Base-by-base conservation (phyloP, 1,140 invertebrate species). In the Calycopis cecrops region DNA sequence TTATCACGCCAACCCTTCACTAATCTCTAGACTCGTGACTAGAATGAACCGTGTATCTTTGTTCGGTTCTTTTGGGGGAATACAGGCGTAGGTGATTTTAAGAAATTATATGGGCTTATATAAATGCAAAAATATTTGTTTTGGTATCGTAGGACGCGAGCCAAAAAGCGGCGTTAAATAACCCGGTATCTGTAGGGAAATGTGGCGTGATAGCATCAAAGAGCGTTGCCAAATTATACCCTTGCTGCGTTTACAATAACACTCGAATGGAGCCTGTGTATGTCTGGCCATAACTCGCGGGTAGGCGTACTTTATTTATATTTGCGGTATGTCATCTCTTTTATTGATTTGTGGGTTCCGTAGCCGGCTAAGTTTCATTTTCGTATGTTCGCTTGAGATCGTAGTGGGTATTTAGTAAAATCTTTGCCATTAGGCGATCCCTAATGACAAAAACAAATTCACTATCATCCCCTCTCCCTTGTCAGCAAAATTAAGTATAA, bases 211-310 rank as follows among this genome's bases (percentile, higher is more conserved):
- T 81, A 81, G 57, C 70, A 79, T 84, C 78, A 53, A 53, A 42
- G 63, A 57, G 57, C 65, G 71, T 67, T 81, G 80, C 80, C 80
- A 84, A 84, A 84, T 84, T 79, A 76, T 73, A 76, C 78, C 71
- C 71, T 73, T 63, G 75, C 68, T 73, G 74, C 72, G 71, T 75
- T 75, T 73, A 76, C 73, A 77, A 79, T 72, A 79, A 71, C 74
- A 67, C 59, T 53, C 55, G 55, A 60, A 57, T 58, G n/a, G 48
- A 44, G 42, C 49, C 52, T 40, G 37, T 54, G 52, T 40, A 17
- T 51, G 21, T 48, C 33, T 35, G 47, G 34, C 35, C 33, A 49
- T 55, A 55, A 37, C 35, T 55, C 54, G 35, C 35, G 17, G 35
- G 54, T 17, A 17, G 12, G 34, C 16, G 38, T 21, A 40, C 28